Base-by-base conservation (phyloP, 2,113 vertebrate species). In the Myotis lucifugus region DNA sequence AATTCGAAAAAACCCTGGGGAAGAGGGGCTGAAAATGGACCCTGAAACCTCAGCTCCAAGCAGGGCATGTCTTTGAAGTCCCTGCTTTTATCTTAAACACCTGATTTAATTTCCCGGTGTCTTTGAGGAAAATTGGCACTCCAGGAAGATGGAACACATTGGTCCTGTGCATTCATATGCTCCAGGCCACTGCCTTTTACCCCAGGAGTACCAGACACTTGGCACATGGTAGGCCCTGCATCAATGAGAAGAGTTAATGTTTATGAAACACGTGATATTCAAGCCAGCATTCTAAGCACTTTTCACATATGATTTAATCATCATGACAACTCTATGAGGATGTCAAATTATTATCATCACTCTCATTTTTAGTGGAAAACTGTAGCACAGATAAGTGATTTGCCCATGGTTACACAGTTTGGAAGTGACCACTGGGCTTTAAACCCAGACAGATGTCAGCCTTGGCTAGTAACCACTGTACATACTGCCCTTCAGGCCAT, bases 11-110 rank as follows among this genome's bases (percentile, higher is more conserved):
- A 92, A 64, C 59, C 27, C n/a, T 23, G 23, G 21, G 46, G 52
- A n/a, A n/a, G 29, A 4, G 9, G 21, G 18, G 3, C 37, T 82
- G 67, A 95, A 90, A 40, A 88, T 82, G 77, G 52, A 96, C 95
- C 59, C 8, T 25, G 88, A 97, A 93, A 78, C 46, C 54, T 88
- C 25, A 2, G 7, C 23, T 96, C 40, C 13, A 67, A 85, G 40
- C 37, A 73, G 48, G 83, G 72, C 85, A 88, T 90, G 81, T 77
- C 82, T 96, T 90, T 95, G 93, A 90, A 95, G 94, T 96, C 32
- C 18, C 8, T 18, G 52, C 37, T 92, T 86, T 94, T 92, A 95
- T 87, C 56, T 95, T 77, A 90, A 95, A 82, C 40, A 87, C 27
- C 83, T 85, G 81, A 61, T 94, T 72, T 59, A 85, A 81, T 94